Evolutionary conservation across 2,888 invertebrate species (phyloP).

Genomic region (Plagiodera versicolora): DNA sequence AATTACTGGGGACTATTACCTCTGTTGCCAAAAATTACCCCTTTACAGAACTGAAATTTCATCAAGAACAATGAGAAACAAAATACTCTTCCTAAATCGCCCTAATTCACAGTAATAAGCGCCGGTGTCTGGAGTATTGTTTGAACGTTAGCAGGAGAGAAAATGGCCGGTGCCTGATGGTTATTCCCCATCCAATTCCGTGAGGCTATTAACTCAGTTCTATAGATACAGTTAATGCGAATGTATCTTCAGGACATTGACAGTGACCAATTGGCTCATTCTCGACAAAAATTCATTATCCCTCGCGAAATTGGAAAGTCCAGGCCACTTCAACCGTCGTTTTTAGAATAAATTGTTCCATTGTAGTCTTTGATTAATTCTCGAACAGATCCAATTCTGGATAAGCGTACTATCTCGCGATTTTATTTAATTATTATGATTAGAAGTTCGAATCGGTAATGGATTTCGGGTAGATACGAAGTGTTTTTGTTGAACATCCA

Average conservation of each 20-base stretch:
- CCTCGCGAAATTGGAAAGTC: slow-evolving; percentile 49
- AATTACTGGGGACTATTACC: no score
- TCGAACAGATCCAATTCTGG: slow-evolving; percentile 37
- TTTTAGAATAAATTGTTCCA: slow-evolving; percentile 43
- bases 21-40: no score
- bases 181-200: slow-evolving; percentile 32
- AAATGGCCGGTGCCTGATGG: slow-evolving; percentile 31
- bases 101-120: slow-evolving; percentile 38
- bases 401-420: slow-evolving; percentile 43
- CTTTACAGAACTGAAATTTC: neutral
- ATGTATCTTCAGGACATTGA: slow-evolving; percentile 52
- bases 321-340: slow-evolving; percentile 42
- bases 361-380: slow-evolving; percentile 48
- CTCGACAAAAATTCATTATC: slow-evolving; percentile 49
- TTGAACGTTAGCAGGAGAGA: slow-evolving; percentile 35
- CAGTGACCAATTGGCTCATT: slow-evolving; percentile 51
- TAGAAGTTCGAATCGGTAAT: slow-evolving; percentile 27
- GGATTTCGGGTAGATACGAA: slow-evolving; percentile 21
- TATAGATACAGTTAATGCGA: slow-evolving; percentile 51
- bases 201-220: slow-evolving; percentile 47
- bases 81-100: slow-evolving; percentile 36
- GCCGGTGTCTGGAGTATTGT: slow-evolving; percentile 34
- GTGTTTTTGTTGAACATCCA: slow-evolving; percentile 20
- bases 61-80: slow-evolving; percentile 9
- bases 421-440: slow-evolving; percentile 41